Evolutionary conservation across 2,113 vertebrate species (phyloP).

Genomic region (Xyliphius kryptos): DNA sequence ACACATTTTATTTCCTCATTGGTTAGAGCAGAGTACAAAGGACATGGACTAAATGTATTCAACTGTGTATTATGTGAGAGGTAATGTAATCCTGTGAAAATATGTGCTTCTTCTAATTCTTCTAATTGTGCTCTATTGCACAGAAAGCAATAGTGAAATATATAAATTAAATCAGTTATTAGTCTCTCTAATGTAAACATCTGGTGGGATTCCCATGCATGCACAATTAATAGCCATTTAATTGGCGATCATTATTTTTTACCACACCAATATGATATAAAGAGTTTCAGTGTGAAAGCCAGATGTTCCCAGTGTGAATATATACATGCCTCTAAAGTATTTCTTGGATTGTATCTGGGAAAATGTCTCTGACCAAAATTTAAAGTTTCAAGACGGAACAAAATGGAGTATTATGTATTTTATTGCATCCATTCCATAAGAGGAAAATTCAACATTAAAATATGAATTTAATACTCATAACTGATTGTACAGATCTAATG

Average conservation of each 20-base stretch:
- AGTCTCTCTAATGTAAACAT: constrained; percentile 91
- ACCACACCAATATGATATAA: constrained; percentile 84
- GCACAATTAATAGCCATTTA: constrained; percentile 98
- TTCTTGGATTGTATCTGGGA: too few species aligned
- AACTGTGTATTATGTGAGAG: not conserved
- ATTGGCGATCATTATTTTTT: constrained; percentile 96
- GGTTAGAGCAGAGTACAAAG: constrained; percentile 7
- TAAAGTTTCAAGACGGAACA: too few species aligned
- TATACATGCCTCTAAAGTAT: constrained; percentile 14
- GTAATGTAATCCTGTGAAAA: constrained; percentile 30
- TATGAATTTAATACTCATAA: too few species aligned
- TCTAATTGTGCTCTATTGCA: constrained; percentile 28
- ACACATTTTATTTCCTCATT: not conserved
- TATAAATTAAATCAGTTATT: constrained; percentile 78
- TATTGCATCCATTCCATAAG: too few species aligned
- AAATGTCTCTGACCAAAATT: too few species aligned
- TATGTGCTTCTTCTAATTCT: constrained; percentile 27
- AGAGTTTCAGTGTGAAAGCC: constrained; percentile 85
- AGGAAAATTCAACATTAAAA: too few species aligned
- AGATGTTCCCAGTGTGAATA: constrained; percentile 77
- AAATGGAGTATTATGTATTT: too few species aligned
- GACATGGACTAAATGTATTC: not conserved
- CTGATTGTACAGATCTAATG: too few species aligned
- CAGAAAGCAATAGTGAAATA: constrained; percentile 63
- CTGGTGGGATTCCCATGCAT: constrained; percentile 90